These are phyloP conservation scores for Cantharis rufa DNA, from an alignment of 2,888 invertebrate genomes.

Conservation along the genomic window DNA sequence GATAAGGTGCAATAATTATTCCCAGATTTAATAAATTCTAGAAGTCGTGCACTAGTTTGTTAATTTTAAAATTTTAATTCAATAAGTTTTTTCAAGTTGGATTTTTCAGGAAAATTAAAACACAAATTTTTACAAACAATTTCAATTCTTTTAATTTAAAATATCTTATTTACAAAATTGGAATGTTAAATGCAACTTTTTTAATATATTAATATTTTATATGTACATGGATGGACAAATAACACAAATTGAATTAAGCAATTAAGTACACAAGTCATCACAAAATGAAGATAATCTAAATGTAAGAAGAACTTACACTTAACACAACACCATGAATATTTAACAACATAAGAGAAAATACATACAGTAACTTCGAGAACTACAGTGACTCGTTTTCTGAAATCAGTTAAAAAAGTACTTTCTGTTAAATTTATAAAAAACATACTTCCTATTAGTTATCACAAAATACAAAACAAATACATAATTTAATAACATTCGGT, in stretches of 20 bases:
- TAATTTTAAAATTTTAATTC: no score
- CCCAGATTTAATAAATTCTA: no score
- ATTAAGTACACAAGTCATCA: background rate
- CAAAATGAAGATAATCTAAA: background rate
- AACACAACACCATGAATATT: background rate
- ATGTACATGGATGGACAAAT: constrained; percentile 23
- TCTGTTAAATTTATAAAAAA: background rate
- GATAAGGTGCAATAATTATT: no score
- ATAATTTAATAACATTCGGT: background rate
- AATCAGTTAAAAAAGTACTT: background rate
- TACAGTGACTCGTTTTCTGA: background rate
- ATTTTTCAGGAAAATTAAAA: background rate
- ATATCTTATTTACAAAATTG: constrained; percentile 25
- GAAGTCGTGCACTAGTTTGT: no score
- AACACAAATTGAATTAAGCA: background rate
- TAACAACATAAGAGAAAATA: background rate
- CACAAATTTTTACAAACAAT: background rate
- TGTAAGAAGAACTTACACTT: background rate
- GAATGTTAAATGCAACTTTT: constrained; percentile 21
- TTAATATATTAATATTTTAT: constrained; percentile 22
- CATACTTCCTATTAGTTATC: background rate
- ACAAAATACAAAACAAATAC: background rate
- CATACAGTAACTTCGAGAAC: background rate
- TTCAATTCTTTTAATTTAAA: constrained; percentile 25
- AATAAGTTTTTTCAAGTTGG: no score